Base-by-base conservation (phyloP, 2,797 vertebrate species). In the Rhadinocentrus ornatus region DNA sequence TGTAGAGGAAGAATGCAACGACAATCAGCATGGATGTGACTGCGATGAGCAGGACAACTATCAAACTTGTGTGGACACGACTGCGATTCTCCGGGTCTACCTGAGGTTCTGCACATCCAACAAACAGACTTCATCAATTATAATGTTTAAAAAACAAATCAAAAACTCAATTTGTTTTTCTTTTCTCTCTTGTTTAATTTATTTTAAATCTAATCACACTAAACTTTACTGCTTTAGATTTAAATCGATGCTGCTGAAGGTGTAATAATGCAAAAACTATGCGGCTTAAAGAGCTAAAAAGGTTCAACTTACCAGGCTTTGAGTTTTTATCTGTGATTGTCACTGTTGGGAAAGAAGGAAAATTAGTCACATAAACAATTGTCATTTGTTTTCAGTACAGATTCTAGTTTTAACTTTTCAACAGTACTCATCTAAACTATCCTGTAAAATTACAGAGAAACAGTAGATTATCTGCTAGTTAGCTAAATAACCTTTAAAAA, bases 61-160 rank as follows among this genome's bases (percentile, higher is more conserved):
- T 6, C 82, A 93, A 52, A 72, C 53, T 83, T 0, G 76, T 84
- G 75, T 89, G 91, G 26, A 22, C 77, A 26, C 89, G 92, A 22
- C 11, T 67, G 37, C 7, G 52, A 31, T 10, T 0, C 16, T 57
- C 31, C 2, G 1, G 0, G 24, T 13, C 0, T 15, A 0, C 16
- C 0, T n/a, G 41, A 31, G 66, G 60, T 1, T 73, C 91, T 91
- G 86, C 39, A 64, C n/a, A 75, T 41, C 37, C 26, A 77, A 22
- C 3, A 72, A 55, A 20, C 1, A 59, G 34, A 69, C 15, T 16
- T 29, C 0, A 71, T 83, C 7, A 76, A 50, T 61, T 10, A 48
- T 44, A 50, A 56, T 2, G n/a, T 52, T 58, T 59, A 0, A 20
- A 52, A 52, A 50, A 3, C 5, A 4, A 3, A 18, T 55, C 11